Percentiles rank a stretch among this genome's conserved stretches.
phyloP scores from a whole-genome alignment of 2,888 invertebrate genomes.

The Lingula anatina region DNA sequence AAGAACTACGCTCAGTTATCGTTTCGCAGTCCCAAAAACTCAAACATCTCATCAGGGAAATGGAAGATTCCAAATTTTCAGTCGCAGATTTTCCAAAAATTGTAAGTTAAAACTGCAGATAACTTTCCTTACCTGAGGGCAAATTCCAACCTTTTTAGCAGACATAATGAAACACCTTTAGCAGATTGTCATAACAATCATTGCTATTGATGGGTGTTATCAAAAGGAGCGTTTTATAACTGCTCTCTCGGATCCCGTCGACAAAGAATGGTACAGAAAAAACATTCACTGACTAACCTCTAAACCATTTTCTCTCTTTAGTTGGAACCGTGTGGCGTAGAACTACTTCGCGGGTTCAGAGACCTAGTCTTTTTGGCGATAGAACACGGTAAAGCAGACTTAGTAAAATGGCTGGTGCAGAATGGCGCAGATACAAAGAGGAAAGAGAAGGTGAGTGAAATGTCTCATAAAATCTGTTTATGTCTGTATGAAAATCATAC shows the following conservation, averaged over 20 bases:
- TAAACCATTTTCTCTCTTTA: not conserved
- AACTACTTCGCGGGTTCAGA: slow-evolving; percentile 26
- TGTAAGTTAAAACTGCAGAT: no score
- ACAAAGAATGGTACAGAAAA: no score
- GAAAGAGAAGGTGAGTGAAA: slow-evolving; percentile 22
- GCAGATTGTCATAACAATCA: no score
- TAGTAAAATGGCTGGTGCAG: slow-evolving; percentile 25
- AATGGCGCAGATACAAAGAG: slow-evolving; percentile 26
- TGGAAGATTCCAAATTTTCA: slow-evolving; percentile 20
- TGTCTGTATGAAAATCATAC: no score
- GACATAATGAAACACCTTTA: no score
- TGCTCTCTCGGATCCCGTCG: no score
- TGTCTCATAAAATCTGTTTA: no score
- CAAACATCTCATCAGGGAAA: slow-evolving; percentile 20
- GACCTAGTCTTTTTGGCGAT: slow-evolving; percentile 38
- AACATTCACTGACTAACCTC: not conserved
- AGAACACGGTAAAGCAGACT: slow-evolving; percentile 30
- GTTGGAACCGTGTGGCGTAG: slow-evolving; percentile 5
- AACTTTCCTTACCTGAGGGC: no score
- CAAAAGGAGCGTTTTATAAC: no score
- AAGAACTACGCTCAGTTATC: slow-evolving; percentile 29
- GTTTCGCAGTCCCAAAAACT: slow-evolving; percentile 23
- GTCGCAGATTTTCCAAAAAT: slow-evolving; percentile 20
- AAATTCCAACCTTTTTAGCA: no score
- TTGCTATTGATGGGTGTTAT: no score